Evolutionary conservation across 2,797 vertebrate species (phyloP), one percentile per base, ranked within the genome.

Genomic region (Gallinago solitaria): DNA sequence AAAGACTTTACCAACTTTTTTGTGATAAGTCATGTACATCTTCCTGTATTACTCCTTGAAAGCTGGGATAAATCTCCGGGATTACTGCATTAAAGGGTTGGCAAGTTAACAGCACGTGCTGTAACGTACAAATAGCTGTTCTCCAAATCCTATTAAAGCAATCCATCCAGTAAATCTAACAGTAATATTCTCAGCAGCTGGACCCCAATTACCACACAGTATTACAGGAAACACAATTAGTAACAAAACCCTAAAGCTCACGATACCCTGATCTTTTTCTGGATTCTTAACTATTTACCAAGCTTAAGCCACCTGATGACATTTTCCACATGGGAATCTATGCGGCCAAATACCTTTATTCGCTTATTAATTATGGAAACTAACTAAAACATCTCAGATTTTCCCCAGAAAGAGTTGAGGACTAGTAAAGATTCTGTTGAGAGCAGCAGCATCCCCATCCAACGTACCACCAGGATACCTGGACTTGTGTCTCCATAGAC

Each of bases 131-230:
- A 94, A 85, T 57, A 87, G 90, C 56, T 60, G 54, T 56, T 84
- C 80, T 86, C 71, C 81, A 95, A 96, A 97, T 96, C 89, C 91
- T 51, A 89, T 94, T 86, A 95, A 94, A 93, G 83, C 78, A 81
- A 51, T 76, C 88, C 94, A 81, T 37, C 69, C 79, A 80, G 63
- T 63, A 91, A 92, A 94, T 77, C 83, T 89, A 95, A 61, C 64
- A 50, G 65, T 64, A 90, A 85, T 53, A 86, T 67, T 81, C 67
- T 59, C 80, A 97, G 89, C 89, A 94, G 96, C 91, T 86, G 93
- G 90, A 90, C 84, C 56, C 90, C 84, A 91, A 81, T 95, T 89
- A 96, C 56, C 81, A 70, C 32, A 2, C 2, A 82, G 70, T 53
- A 79, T 48, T 91, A 80, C 61, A 76, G 83, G 89, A 78, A 77